Evolutionary conservation across 2,888 invertebrate genomes (phyloP).

Genomic region (Anoplius nigerrimus): DNA sequence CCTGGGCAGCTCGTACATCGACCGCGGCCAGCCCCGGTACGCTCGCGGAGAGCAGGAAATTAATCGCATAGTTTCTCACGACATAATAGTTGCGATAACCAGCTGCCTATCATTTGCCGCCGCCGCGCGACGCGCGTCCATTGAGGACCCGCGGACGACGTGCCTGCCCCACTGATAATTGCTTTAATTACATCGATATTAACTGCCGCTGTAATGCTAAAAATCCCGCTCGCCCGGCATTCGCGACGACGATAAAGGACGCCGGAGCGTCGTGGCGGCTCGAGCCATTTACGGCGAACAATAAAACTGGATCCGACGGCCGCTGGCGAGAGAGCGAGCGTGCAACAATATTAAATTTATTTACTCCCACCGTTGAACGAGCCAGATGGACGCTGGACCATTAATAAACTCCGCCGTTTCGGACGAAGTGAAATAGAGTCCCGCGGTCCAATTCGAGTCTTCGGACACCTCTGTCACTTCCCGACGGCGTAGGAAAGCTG

Average conservation of each 20-base stretch:
- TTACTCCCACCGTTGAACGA: too few species aligned
- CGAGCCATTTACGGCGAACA: background rate
- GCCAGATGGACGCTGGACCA: too few species aligned
- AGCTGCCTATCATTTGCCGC: conserved; percentile 28
- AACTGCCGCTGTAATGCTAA: conserved; percentile 18
- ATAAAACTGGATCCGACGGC: too few species aligned
- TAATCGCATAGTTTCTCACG: conserved; percentile 60
- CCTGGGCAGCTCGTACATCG: conserved; percentile 29
- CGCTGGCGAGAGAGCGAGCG: too few species aligned
- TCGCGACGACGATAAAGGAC: conserved; percentile 9
- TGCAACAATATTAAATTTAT: too few species aligned
- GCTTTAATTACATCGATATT: conserved; percentile 40
- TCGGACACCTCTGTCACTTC: too few species aligned
- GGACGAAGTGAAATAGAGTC: too few species aligned
- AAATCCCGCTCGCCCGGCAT: conserved; percentile 6
- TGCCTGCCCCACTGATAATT: conserved; percentile 42
- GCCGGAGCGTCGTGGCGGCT: conserved; percentile 7
- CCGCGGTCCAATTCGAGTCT: too few species aligned
- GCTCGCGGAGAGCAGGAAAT: conserved; percentile 50
- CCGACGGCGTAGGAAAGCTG: too few species aligned
- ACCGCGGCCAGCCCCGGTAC: conserved; percentile 35
- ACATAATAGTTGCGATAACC: conserved; percentile 45
- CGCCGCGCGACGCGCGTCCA: conserved; percentile 18
- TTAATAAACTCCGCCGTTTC: too few species aligned
- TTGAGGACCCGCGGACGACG: conserved; percentile 26